phyloP scores from a whole-genome alignment of 1,140 invertebrate genomes.

The Hycleus phaleratus region DNA sequence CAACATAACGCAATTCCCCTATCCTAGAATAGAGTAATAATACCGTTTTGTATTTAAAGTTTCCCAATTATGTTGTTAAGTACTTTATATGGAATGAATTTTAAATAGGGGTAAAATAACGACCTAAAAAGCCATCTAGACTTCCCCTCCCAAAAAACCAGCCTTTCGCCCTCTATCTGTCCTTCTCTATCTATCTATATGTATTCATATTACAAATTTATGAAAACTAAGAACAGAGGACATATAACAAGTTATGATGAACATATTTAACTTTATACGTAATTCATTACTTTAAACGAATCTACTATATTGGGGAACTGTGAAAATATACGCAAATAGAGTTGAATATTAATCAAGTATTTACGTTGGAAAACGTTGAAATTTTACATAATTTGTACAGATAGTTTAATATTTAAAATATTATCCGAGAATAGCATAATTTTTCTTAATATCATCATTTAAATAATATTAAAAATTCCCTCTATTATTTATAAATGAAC shows the following conservation, averaged over 20 bases:
- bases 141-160: too few relatives aligned
- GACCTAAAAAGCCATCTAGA: too few relatives aligned
- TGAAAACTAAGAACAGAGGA: constrained; percentile 9
- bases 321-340: constrained; percentile 1
- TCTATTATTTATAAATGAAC: background rate
- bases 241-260: constrained; percentile 6
- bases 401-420: too few relatives aligned
- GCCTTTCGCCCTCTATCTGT: background rate
- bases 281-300: background rate
- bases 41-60: constrained; percentile 20
- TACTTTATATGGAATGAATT: constrained; percentile 24
- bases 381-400: too few relatives aligned
- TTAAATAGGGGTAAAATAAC: constrained; percentile 18
- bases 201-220: constrained; percentile 16
- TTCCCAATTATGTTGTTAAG: constrained; percentile 25
- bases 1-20: too few relatives aligned
- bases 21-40: constrained; percentile 5
- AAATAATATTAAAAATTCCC: background rate
- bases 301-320: background rate
- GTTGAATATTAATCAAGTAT: background rate
- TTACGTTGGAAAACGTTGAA: too few relatives aligned
- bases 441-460: too few relatives aligned
- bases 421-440: too few relatives aligned
- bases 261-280: constrained; percentile 14
- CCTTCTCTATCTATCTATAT: constrained; percentile 18